Percentiles rank a stretch among this genome's conserved stretches.
Conservation (phyloP, 2,888 invertebrate genomes). For the Antitype chi region DNA sequence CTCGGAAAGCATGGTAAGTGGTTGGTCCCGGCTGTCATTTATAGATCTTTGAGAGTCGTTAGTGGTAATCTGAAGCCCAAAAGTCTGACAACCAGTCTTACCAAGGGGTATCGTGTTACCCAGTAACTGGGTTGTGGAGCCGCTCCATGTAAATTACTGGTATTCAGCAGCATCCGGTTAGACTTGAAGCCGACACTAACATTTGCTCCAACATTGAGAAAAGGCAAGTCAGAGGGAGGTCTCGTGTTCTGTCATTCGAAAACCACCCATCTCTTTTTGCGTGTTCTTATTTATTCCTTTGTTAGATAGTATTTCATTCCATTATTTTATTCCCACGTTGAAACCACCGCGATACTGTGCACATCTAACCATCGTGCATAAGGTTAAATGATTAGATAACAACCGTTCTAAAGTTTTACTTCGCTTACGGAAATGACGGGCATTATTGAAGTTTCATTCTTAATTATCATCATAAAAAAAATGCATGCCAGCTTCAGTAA, state of each 20-base stretch:
- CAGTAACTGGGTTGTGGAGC: too few relatives aligned
- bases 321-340: not conserved
- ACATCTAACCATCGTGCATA: not conserved
- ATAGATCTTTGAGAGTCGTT: too few relatives aligned
- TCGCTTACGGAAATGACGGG: not conserved
- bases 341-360: not conserved
- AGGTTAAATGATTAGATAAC: not conserved
- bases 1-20: too few relatives aligned
- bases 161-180: too few relatives aligned
- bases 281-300: not conserved
- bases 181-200: too few relatives aligned
- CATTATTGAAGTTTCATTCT: not conserved
- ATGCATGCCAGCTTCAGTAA: not conserved
- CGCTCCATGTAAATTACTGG: too few relatives aligned
- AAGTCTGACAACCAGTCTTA: too few relatives aligned
- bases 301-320: not conserved
- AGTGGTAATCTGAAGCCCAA: too few relatives aligned
- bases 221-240: too few relatives aligned
- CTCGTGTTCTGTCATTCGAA: not conserved
- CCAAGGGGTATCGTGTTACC: too few relatives aligned
- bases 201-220: too few relatives aligned
- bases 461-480: not conserved
- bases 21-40: too few relatives aligned
- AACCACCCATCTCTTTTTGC: not conserved
- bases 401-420: not conserved